Conservation (phyloP, 2,888 invertebrate genomes). For the Lycia hirtaria region DNA sequence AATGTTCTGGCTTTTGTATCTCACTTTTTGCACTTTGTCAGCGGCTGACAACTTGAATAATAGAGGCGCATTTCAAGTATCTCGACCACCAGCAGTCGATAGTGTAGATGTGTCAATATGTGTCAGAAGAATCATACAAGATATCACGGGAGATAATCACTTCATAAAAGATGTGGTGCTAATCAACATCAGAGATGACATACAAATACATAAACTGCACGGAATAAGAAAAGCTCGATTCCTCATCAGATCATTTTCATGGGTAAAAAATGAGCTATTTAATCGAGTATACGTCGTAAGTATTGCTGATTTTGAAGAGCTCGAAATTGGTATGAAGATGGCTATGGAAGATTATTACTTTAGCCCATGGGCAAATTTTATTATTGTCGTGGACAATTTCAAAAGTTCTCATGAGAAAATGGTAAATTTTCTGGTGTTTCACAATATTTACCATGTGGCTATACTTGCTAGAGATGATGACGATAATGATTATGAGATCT, state of each 20-base stretch:
- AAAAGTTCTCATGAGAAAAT: conserved; percentile 37
- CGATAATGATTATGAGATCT: conserved; percentile 28
- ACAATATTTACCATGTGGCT: conserved; percentile 43
- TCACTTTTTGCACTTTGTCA: background rate
- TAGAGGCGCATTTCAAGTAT: background rate
- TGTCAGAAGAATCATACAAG: conserved; percentile 39
- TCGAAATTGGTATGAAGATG: conserved; percentile 40
- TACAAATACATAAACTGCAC: conserved; percentile 43
- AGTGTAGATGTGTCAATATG: conserved; percentile 40
- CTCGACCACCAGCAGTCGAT: background rate
- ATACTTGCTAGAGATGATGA: conserved; percentile 23
- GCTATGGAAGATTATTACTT: conserved; percentile 47
- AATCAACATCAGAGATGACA: no score
- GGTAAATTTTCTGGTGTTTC: conserved; percentile 39
- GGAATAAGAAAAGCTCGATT: conserved; percentile 40
- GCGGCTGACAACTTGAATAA: background rate
- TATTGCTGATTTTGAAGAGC: conserved; percentile 41
- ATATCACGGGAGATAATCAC: conserved; percentile 27
- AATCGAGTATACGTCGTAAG: conserved; percentile 48
- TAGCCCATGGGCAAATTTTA: conserved; percentile 51
- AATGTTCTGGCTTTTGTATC: conserved; percentile 2
- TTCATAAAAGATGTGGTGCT: conserved; percentile 31
- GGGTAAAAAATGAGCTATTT: conserved; percentile 34
- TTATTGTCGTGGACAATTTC: conserved; percentile 47
- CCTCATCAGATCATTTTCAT: conserved; percentile 43